Conservation (phyloP, 2,797 vertebrate species). For the Hozukius guyotensis region DNA sequence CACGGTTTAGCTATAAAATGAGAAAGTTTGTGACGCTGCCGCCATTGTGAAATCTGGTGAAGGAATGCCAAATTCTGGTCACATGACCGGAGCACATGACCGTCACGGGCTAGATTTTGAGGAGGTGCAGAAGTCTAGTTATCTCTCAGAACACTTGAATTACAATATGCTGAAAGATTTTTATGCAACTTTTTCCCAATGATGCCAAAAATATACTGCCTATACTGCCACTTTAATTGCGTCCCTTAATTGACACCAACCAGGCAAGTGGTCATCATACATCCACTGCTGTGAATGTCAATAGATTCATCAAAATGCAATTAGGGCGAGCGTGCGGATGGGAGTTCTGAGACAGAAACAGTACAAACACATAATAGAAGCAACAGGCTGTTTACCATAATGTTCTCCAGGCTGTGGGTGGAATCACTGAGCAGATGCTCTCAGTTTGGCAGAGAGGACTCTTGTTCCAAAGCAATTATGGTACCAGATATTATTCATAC, state of each 20-base stretch:
- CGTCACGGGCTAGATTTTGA: too few species aligned
- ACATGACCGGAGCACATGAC: too few species aligned
- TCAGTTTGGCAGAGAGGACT: not conserved
- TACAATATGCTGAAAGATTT: too few species aligned
- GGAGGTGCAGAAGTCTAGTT: too few species aligned
- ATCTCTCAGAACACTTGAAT: too few species aligned
- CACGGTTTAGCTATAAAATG: too few species aligned
- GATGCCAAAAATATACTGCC: too few species aligned
- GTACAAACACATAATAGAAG: not conserved
- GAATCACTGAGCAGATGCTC: conserved; percentile 43
- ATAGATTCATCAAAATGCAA: conserved; percentile 25
- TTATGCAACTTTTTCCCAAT: not conserved
- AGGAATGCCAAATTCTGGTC: too few species aligned
- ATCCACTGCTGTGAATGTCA: conserved; percentile 1
- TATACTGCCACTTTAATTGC: not conserved
- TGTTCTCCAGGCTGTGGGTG: conserved; percentile 30
- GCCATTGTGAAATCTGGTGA: too few species aligned
- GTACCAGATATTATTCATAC: conserved; percentile 21
- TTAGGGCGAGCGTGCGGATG: not conserved
- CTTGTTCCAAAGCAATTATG: conserved; percentile 30
- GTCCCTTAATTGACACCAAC: not conserved
- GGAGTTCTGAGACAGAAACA: not conserved
- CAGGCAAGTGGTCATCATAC: not conserved
- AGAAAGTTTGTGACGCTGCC: too few species aligned
- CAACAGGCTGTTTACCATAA: conserved; percentile 16